Base-by-base conservation (phyloP, 1,140 invertebrate species). In the Microplitis demolitor region DNA sequence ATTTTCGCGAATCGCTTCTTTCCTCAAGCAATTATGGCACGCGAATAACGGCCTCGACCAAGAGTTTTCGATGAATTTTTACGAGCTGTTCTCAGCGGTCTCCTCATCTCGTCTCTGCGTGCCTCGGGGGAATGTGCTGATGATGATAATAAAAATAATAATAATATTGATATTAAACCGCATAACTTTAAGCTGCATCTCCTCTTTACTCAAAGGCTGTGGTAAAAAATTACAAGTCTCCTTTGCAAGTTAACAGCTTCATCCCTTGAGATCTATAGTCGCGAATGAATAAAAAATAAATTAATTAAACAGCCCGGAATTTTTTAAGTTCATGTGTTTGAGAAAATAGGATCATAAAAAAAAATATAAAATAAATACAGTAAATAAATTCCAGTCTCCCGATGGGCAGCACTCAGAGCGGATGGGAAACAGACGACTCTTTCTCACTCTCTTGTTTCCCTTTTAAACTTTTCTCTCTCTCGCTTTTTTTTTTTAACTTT, bases 21-120 rank as follows among this genome's bases (percentile, higher is more conserved):
- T 53, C 50, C 69, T 54, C 61, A 33, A 24, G 60, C 61, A 71
- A 71, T 71, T 71, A 71, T 64, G 60, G 60, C 61, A 54, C 60
- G 61, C 69, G 60, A 63, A 54, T 54, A 63, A 71, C 69, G 60
- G 69, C 45, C 60, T 71, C 61, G 60, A 50, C 45, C 60, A 62
- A 24, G 45, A 70, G 51, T 70, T 70, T 70, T 70, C 68, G 68
- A 70, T 70, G 58, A 70, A 70, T 70, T 70, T 70, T 70, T 62
- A 70, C 68, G 58, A 60, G 68, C 39, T 45, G 60, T 70, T 50
- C 60, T 61, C 56, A 24, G 24, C 24, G 0, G 35, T 53, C 37
- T 31, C 9, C 16, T 50, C 35, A 39, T 51, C 31, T 16, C 6
- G 34, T 31, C 11, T 60, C 4, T 60, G 24, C 34, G 60, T 69